Conservation (phyloP, 2,113 vertebrate species). For the Oncorhynchus keta region DNA sequence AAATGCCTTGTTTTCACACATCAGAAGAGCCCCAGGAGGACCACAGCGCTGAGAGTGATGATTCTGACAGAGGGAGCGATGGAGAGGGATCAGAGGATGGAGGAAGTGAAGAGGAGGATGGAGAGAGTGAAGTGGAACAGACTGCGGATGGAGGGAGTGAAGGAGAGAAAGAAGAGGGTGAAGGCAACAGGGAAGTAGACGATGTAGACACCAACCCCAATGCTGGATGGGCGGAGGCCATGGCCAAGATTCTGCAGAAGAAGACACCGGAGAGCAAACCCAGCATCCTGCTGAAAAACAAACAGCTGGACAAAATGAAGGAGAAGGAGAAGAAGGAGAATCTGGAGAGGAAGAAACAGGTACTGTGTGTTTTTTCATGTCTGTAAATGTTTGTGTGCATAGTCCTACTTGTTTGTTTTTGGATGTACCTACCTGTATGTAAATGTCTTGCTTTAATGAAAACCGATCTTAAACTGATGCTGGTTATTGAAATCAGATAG, state of each 20-base stretch:
- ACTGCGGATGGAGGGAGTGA: background rate
- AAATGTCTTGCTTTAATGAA: background rate
- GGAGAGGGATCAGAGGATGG: background rate
- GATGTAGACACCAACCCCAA: constrained; percentile 52
- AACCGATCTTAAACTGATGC: background rate
- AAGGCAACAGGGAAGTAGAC: background rate
- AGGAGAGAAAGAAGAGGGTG: constrained; percentile 27
- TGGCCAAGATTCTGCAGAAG: constrained; percentile 91
- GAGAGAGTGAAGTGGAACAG: background rate
- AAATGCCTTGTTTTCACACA: background rate
- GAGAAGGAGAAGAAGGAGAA: constrained; percentile 75
- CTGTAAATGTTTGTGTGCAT: constrained; percentile 23
- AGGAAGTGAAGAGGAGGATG: constrained; percentile 34
- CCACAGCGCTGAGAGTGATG: constrained; percentile 13
- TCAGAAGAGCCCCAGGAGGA: constrained; percentile 18
- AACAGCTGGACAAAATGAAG: constrained; percentile 80
- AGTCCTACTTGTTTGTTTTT: background rate
- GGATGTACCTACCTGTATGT: too few relatives aligned
- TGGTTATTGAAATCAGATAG: constrained; percentile 19
- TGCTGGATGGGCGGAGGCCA: constrained; percentile 90
- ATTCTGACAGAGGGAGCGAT: constrained; percentile 22
- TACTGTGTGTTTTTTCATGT: constrained; percentile 37
- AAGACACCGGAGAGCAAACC: constrained; percentile 73
- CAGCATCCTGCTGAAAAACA: constrained; percentile 85
- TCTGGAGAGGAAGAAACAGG: constrained; percentile 81